Evolutionary conservation across 2,113 vertebrate species (phyloP).

Genomic region (Paramisgurnus dabryanus): DNA sequence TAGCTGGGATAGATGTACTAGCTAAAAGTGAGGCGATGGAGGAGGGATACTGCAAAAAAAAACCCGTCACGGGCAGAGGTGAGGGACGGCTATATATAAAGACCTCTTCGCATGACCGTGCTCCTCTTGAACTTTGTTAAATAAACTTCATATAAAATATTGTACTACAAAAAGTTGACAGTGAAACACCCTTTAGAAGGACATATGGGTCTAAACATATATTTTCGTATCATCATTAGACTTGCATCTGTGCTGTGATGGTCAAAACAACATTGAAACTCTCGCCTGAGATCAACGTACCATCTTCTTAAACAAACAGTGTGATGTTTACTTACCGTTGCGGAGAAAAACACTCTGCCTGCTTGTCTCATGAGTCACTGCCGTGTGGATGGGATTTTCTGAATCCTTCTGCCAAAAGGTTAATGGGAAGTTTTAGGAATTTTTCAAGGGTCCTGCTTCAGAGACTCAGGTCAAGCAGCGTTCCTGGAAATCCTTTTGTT

Average conservation of each 20-base stretch:
- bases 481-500: conserved; percentile 33
- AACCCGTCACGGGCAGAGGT: too few relatives aligned
- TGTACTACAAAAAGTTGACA: too few relatives aligned
- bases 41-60: too few relatives aligned
- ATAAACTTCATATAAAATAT: too few relatives aligned
- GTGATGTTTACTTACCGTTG: conserved; percentile 17
- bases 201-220: too few relatives aligned
- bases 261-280: conserved; percentile 1
- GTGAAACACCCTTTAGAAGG: too few relatives aligned
- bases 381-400: not conserved
- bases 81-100: too few relatives aligned
- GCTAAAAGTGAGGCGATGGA: too few relatives aligned
- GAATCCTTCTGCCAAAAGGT: conserved; percentile 26
- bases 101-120: too few relatives aligned
- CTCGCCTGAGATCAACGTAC: conserved; percentile 12
- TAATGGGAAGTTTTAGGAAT: conserved; percentile 30
- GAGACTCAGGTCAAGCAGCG: not conserved
- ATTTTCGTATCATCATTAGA: too few relatives aligned
- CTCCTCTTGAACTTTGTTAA: too few relatives aligned
- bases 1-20: too few relatives aligned
- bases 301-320: conserved; percentile 6
- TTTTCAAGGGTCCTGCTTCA: not conserved
- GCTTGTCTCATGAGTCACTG: conserved; percentile 10
- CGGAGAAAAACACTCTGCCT: conserved; percentile 17
- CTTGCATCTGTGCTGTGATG: not conserved